Conservation (phyloP, 2,113 vertebrate genomes). For the Leucopsar rothschildi region DNA sequence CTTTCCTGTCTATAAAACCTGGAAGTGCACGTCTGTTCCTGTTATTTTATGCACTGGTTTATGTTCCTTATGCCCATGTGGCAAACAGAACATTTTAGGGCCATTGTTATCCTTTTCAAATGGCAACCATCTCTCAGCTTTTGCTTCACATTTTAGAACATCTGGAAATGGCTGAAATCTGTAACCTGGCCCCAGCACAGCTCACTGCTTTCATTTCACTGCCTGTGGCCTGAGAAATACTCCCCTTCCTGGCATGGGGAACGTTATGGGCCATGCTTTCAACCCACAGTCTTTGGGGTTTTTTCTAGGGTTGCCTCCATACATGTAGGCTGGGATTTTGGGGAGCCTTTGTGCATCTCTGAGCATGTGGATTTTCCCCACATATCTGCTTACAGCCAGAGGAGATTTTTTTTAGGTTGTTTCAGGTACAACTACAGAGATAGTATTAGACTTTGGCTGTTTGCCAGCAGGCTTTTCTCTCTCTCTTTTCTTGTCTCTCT, state of each 20-base stretch:
- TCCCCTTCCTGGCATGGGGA: background rate
- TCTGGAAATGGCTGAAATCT: background rate
- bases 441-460: background rate
- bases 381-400: background rate
- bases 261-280: background rate
- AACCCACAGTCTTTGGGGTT: background rate
- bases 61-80: background rate
- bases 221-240: rapidly evolving
- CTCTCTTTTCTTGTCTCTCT: background rate
- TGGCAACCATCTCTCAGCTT: background rate
- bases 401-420: background rate
- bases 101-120: background rate
- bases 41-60: background rate
- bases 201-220: background rate
- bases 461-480: background rate
- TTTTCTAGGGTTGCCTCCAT: background rate
- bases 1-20: background rate
- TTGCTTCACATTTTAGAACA: background rate
- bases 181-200: background rate
- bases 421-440: background rate
- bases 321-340: background rate
- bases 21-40: background rate
- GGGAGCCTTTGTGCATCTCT: background rate
- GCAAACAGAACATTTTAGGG: background rate
- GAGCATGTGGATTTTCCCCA: background rate